Conservation (phyloP, 2,113 vertebrate species). For the Mystacornis crossleyi region DNA sequence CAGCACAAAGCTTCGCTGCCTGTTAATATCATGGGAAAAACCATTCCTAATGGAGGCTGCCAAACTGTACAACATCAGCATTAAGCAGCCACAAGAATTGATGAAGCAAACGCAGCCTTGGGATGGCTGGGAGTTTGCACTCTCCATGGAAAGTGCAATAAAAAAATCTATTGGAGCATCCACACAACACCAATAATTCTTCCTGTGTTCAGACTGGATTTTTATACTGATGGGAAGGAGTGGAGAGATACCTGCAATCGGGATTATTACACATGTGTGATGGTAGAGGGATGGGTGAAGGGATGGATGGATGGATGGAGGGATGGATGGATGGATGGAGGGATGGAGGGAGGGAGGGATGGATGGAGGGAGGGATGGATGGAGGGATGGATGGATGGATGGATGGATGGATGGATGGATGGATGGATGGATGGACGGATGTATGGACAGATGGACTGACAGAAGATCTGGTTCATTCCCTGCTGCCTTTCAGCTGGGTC, state of each 20-base stretch:
- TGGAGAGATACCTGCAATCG: neutral
- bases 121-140: neutral
- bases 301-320: neutral
- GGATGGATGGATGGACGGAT: neutral
- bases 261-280: fast-evolving
- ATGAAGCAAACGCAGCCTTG: neutral
- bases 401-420: neutral
- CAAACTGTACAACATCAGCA: neutral
- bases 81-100: conserved; percentile 41
- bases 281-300: neutral
- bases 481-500: neutral
- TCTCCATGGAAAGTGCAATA: neutral
- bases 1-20: conserved; percentile 24
- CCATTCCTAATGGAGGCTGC: conserved; percentile 27
- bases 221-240: neutral
- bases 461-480: neutral
- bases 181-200: neutral
- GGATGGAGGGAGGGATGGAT: neutral
- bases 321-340: neutral
- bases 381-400: neutral
- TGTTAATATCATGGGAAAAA: neutral
- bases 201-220: neutral
- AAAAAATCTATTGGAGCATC: neutral
- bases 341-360: neutral
- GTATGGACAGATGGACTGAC: neutral